These are phyloP conservation scores for Decapterus maruadsi DNA, from an alignment of 2,797 vertebrate genomes.

Conservation along the genomic window DNA sequence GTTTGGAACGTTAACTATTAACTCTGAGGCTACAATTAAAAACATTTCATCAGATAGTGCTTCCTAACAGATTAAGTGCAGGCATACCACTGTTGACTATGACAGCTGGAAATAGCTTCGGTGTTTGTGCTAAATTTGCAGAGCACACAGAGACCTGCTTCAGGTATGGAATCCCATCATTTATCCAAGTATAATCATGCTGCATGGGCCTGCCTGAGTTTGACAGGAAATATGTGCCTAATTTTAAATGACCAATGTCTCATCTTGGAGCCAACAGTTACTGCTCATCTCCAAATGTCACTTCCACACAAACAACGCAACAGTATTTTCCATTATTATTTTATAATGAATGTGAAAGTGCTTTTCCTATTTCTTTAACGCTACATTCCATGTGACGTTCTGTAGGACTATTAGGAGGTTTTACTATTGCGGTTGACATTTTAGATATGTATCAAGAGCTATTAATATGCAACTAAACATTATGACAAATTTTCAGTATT, in stretches of 20 bases:
- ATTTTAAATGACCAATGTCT: not conserved
- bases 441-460: not conserved
- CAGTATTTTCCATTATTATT: not conserved
- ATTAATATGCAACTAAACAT: not conserved
- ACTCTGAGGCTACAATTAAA: slow-evolving; percentile 68
- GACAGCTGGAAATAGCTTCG: slow-evolving; percentile 35
- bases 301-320: not conserved
- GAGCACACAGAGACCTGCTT: slow-evolving; percentile 19
- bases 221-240: not conserved
- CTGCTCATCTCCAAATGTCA: not conserved
- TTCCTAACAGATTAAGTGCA: slow-evolving; percentile 44
- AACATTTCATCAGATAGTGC: slow-evolving; percentile 61
- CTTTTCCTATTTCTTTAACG: not conserved
- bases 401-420: not conserved
- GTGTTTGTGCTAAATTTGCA: slow-evolving; percentile 17
- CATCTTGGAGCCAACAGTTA: not conserved
- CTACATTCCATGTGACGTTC: not conserved
- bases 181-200: slow-evolving; percentile 12
- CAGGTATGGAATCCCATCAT: not conserved
- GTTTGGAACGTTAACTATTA: slow-evolving; percentile 65
- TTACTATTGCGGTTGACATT: not conserved
- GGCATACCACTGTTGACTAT: slow-evolving; percentile 29
- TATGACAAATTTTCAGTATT: not conserved
- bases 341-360: not conserved
- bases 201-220: not conserved